Base-by-base conservation (phyloP, 2,888 invertebrate genomes). In the Synanthedon andrenaeformis region DNA sequence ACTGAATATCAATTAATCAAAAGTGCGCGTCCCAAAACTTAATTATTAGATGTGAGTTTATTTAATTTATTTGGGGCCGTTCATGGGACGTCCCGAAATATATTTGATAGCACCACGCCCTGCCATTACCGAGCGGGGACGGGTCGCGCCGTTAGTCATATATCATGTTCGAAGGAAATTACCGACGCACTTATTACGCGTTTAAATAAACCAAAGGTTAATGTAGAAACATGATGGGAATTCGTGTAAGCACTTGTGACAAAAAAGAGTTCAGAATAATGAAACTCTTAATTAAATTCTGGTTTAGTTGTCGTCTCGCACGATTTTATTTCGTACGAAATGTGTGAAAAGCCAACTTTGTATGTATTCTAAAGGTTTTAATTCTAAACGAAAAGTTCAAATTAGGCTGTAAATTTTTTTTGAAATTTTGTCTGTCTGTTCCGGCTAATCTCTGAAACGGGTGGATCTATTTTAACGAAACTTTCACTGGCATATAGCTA, bases 21-120 rank as follows among this genome's bases (percentile, higher is more conserved):
- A 65, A 61, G 63, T 68, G 65, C 70, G 65, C 62, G 62, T 63
- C 64, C 64, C 68, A 66, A 58, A 67, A 67, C 67, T 71, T 77
- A 77, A 76, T 78, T 73, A 76, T 74, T 76, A 72, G 73, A 75
- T 69, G 66, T 64, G 62, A 67, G 63, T 70, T 74, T 74, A 72
- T 74, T 76, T 76, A 75, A 74, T 76, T 75, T 74, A 75, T 76
- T 75, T 72, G 65, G 65, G 66, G 65, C 64, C 67, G 66, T 63
- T 66, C 17, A 68, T 62, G 72, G 74, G 74, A 69, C 68, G 72
- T 66, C 67, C 72, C 68, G 66, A 66, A 69, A 67, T 67, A 61
- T 62, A 67, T 66, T 51, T 56, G 55, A 54, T 55, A 55, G 62
- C 60, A 59, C 65, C 70, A 70, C 77, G 76, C 76, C 77, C 73